These are phyloP conservation scores for Alectoris magna DNA, from an alignment of 2,797 vertebrate species.

Conservation along the genomic window DNA sequence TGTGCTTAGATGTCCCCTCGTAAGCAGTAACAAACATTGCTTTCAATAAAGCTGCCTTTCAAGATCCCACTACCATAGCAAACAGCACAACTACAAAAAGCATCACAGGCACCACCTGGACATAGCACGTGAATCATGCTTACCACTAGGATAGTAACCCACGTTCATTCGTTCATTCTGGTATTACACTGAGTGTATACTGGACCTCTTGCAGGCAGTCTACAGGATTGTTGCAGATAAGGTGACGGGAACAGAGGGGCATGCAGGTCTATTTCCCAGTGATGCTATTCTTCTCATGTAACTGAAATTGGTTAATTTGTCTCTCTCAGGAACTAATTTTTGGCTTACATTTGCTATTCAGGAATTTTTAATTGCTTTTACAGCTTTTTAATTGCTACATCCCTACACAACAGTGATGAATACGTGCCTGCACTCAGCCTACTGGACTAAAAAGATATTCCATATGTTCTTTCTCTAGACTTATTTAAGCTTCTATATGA, in stretches of 20 bases:
- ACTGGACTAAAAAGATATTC: background rate
- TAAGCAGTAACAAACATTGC: background rate
- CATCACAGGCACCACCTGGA: background rate
- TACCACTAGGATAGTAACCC: background rate
- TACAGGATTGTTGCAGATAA: fast-evolving
- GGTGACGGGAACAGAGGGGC: background rate
- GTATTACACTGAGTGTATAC: background rate
- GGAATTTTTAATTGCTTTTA: background rate
- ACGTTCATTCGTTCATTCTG: background rate
- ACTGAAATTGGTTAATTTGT: background rate
- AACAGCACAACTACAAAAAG: background rate
- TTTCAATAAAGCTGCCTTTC: background rate
- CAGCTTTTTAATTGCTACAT: background rate
- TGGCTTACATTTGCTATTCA: background rate
- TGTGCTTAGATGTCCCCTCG: background rate
- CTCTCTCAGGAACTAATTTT: background rate
- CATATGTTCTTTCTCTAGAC: background rate
- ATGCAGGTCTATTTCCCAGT: background rate
- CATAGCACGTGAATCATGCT: background rate
- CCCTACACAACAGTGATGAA: background rate
- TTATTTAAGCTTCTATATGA: background rate
- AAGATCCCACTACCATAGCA: background rate
- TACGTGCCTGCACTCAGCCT: background rate
- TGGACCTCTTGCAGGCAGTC: background rate
- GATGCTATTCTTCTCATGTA: background rate